Evolutionary conservation across 2,113 vertebrate species (phyloP).

Genomic region (Calyptomena viridis): DNA sequence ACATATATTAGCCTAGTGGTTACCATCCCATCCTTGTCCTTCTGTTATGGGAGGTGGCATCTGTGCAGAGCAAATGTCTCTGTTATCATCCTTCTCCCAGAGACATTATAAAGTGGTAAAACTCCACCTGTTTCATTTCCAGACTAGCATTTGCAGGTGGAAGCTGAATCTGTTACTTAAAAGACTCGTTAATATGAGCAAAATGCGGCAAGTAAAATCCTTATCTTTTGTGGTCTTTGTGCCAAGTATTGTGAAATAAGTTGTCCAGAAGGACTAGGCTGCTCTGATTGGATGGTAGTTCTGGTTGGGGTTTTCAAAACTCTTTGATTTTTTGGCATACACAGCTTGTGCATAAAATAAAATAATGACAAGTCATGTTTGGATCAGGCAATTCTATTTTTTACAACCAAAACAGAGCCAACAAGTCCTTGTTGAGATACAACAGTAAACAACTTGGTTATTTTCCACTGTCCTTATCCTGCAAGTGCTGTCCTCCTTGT

Average conservation of each 20-base stretch:
- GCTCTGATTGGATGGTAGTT: background rate
- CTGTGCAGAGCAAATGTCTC: background rate
- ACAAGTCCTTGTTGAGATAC: background rate
- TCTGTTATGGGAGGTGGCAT: background rate
- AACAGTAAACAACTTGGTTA: background rate
- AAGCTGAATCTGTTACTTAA: background rate
- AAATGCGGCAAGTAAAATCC: background rate
- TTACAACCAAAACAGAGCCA: background rate
- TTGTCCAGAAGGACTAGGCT: background rate
- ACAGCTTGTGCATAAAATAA: background rate
- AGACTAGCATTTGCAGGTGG: background rate
- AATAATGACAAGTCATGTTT: background rate
- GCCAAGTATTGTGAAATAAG: background rate
- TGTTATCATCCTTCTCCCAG: background rate
- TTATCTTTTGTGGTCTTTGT: accelerated
- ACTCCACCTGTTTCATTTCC: background rate
- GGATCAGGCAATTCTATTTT: background rate
- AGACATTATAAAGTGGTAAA: background rate
- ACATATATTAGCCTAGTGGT: background rate
- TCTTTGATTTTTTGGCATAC: background rate
- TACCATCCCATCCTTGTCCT: background rate
- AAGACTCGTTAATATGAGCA: background rate
- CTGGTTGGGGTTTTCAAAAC: background rate
- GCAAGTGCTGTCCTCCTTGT: background rate
- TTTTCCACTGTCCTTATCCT: background rate